Base-by-base conservation (phyloP, 2,113 vertebrate species). In the Chloroceryle aenea region DNA sequence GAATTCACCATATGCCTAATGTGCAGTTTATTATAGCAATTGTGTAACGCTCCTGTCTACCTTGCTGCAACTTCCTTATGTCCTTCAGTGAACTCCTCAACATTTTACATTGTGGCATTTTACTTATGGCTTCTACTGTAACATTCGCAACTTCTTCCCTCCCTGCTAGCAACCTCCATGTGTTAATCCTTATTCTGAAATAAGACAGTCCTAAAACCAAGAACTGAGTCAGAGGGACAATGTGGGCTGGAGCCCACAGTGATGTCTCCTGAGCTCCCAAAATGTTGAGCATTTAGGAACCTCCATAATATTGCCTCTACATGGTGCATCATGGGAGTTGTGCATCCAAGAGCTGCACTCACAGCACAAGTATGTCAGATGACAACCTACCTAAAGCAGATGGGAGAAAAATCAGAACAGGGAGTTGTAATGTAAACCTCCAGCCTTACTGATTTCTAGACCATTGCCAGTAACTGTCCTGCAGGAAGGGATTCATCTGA, bases 321-420 rank as follows among this genome's bases (percentile, higher is more conserved):
- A 1, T 4, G 17, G 8, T 55, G 13, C n/a, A 27, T 8, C 0
- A 0, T 62, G 25, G 85, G 25, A 50, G 5, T 6, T n/a, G 23
- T 10, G 11, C 9, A 12, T 78, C 29, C 8, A 4, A 56, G 38
- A 89, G 19, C 17, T 4, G 19, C 22, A 9, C 18, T 71, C 29
- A 11, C 38, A 43, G 3, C 19, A 89, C 10, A 7, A 22, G 4
- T 19, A 2, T 27, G 12, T 63, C 21, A 25, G 48, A 40, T 19
- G 27, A 36, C 21, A 30, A 30, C 9, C 34, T 61, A 61, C 13
- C 17, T 22, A 61, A 89, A 71, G 12, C 11, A 80, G 14, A 6
- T 2, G 6, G 22, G 40, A 77, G 26, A 55, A 73, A 34, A 56
- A 42, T 21, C 42, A 69, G 36, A 50, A 18, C 4, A 48, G 13